phyloP scores from a whole-genome alignment of 2,888 invertebrate species.

The Sussaba pulchella region DNA sequence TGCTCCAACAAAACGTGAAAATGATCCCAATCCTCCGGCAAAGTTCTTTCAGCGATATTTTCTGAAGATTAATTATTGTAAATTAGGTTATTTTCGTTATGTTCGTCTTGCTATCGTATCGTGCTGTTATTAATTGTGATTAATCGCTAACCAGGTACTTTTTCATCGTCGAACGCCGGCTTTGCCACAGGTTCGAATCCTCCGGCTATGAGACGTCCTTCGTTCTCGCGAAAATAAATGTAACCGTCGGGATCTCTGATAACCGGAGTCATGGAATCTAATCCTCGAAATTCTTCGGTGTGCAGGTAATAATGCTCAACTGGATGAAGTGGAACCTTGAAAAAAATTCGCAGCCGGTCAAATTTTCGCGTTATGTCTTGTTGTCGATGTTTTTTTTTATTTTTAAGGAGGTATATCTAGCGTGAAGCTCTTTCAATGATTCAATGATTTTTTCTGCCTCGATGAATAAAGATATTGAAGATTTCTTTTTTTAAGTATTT shows the following conservation, averaged over 20 bases:
- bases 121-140: too few relatives aligned
- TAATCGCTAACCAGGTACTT: slow-evolving; percentile 86
- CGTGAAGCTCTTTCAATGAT: too few relatives aligned
- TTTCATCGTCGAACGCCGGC: slow-evolving; percentile 93
- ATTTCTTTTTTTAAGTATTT: too few relatives aligned
- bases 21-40: slow-evolving; percentile 98
- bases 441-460: too few relatives aligned
- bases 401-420: too few relatives aligned
- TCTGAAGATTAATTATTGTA: slow-evolving; percentile 81
- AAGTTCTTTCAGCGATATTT: slow-evolving; percentile 87
- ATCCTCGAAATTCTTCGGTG: slow-evolving; percentile 91
- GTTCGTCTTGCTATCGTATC: too few relatives aligned
- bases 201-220: slow-evolving; percentile 94
- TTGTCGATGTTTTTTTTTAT: too few relatives aligned
- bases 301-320: slow-evolving; percentile 97
- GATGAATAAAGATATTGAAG: too few relatives aligned
- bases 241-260: slow-evolving; percentile 95
- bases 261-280: slow-evolving; percentile 94
- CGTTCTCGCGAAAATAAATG: slow-evolving; percentile 93
- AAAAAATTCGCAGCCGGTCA: not conserved
- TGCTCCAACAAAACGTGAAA: slow-evolving; percentile 96
- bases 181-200: slow-evolving; percentile 97
- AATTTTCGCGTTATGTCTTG: too few relatives aligned
- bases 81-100: too few relatives aligned
- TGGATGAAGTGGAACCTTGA: slow-evolving; percentile 92